Percentiles rank a stretch among this genome's conserved stretches.
These are phyloP conservation scores for Notodonta dromedarius DNA, from an alignment of 2,888 invertebrate genomes.

Conservation along the genomic window DNA sequence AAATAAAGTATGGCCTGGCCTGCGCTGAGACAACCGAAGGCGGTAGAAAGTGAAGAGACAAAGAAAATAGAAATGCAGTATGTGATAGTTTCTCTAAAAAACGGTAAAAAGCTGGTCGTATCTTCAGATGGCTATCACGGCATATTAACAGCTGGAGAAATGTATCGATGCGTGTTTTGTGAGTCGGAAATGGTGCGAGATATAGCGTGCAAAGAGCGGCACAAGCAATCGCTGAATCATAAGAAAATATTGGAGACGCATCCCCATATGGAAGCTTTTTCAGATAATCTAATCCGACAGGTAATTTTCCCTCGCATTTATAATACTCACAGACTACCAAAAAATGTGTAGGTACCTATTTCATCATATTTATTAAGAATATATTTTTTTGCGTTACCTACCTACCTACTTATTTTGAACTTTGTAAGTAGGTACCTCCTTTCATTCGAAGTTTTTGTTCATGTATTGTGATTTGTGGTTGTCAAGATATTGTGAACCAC, in stretches of 20 bases:
- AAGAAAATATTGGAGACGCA: constrained; percentile 40
- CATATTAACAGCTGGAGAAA: constrained; percentile 49
- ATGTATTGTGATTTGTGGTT: neutral
- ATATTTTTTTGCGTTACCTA: no score
- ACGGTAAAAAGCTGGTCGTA: constrained; percentile 56
- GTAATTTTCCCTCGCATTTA: constrained; percentile 32
- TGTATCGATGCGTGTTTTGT: constrained; percentile 62
- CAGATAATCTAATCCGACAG: constrained; percentile 61
- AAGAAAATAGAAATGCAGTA: constrained; percentile 29
- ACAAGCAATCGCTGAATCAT: constrained; percentile 51
- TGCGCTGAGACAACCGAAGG: constrained; percentile 55
- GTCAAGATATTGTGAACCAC: neutral
- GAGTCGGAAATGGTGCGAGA: constrained; percentile 45
- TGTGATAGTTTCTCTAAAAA: constrained; percentile 60
- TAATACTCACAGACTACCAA: neutral
- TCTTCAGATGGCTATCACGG: constrained; percentile 64
- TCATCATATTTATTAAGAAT: neutral
- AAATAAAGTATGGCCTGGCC: constrained; percentile 43
- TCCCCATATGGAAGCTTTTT: constrained; percentile 56
- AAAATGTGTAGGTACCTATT: neutral
- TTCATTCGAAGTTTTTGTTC: neutral
- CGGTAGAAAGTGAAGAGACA: constrained; percentile 6
- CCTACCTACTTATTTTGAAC: no score
- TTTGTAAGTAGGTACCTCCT: neutral
- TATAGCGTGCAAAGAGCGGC: constrained; percentile 47